phyloP scores from a whole-genome alignment of 1,140 invertebrate species.

The Rhagoletis zephyria region DNA sequence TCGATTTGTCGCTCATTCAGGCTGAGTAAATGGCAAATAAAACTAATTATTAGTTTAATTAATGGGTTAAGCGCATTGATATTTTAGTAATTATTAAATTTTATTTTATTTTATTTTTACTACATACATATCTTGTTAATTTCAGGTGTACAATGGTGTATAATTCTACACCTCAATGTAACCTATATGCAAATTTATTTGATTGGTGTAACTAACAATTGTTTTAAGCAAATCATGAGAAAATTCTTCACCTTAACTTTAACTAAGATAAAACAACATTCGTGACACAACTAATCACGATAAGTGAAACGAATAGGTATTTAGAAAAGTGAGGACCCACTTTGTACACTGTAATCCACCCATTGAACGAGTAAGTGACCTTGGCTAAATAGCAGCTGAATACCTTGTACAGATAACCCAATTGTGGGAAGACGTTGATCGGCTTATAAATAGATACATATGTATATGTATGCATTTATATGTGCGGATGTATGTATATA shows the following conservation, averaged over 20 bases:
- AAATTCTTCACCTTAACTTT: not conserved
- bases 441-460: not conserved
- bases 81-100: not conserved
- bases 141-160: not conserved
- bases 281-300: slow-evolving; percentile 35
- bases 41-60: not conserved
- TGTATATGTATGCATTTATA: not conserved
- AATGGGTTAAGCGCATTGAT: not conserved
- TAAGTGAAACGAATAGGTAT: slow-evolving; percentile 5
- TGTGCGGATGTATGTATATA: not conserved
- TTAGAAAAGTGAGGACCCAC: slow-evolving; percentile 25
- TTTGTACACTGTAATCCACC: not conserved
- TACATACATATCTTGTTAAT: not conserved
- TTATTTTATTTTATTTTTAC: not conserved
- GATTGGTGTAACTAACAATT: not conserved
- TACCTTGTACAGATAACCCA: slow-evolving; percentile 43
- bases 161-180: not conserved
- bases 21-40: not conserved
- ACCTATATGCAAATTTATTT: slow-evolving; percentile 18
- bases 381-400: slow-evolving; percentile 3
- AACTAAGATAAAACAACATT: not conserved
- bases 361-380: slow-evolving; percentile 5
- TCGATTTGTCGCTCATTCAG: not conserved
- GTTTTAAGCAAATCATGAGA: slow-evolving; percentile 9
- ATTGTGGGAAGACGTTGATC: not conserved